Conservation (phyloP, 2,888 invertebrate species). For the Dynastes hyllus region DNA sequence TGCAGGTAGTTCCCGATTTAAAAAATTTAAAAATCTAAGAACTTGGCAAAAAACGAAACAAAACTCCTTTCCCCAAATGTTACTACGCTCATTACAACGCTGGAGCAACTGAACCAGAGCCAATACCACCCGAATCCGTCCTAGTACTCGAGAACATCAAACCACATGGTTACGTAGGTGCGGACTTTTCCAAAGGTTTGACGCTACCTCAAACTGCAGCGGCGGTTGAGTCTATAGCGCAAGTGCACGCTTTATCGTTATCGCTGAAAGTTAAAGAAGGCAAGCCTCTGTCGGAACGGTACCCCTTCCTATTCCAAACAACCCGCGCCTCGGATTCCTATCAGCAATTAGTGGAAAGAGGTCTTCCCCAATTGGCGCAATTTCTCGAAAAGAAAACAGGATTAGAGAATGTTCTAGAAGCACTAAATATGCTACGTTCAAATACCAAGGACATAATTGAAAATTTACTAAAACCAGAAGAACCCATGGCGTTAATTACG, state of each 20-base stretch:
- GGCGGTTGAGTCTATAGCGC: constrained; percentile 82
- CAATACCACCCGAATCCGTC: constrained; percentile 77
- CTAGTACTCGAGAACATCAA: constrained; percentile 85
- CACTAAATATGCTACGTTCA: constrained; percentile 76
- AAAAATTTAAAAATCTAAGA: constrained; percentile 76
- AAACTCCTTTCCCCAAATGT: too few species aligned
- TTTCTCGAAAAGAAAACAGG: constrained; percentile 81
- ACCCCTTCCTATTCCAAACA: constrained; percentile 84
- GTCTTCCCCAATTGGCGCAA: constrained; percentile 82
- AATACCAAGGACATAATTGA: constrained; percentile 83
- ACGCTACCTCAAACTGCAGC: constrained; percentile 78
- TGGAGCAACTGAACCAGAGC: constrained; percentile 68
- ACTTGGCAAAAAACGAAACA: constrained; percentile 69
- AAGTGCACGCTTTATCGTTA: constrained; percentile 83
- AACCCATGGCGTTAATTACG: constrained; percentile 83
- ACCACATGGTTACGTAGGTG: constrained; percentile 77
- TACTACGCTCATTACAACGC: constrained; percentile 79
- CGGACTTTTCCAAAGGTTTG: constrained; percentile 81
- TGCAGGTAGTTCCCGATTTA: constrained; percentile 81
- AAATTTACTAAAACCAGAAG: constrained; percentile 80
- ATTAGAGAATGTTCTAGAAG: constrained; percentile 76
- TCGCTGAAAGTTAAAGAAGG: constrained; percentile 76
- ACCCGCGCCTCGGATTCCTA: constrained; percentile 87
- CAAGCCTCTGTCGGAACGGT: constrained; percentile 73
- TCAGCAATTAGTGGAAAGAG: constrained; percentile 84